phyloP scores from a whole-genome alignment of 2,888 invertebrate genomes.

The Clistopyga incitator region DNA sequence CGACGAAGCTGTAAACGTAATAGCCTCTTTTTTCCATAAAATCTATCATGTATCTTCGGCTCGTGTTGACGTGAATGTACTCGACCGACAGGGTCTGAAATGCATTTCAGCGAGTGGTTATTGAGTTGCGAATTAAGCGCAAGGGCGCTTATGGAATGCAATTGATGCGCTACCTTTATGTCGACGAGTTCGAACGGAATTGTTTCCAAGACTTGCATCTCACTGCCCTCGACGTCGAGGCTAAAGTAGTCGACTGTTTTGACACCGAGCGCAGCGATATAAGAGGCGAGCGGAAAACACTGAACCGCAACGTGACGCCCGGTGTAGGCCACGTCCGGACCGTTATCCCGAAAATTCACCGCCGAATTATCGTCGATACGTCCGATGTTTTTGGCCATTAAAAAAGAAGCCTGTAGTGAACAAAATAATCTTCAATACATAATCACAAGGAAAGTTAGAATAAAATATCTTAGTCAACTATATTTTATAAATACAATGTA shows the following conservation, averaged over 20 bases:
- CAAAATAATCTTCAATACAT: not conserved
- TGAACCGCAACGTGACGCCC: constrained; percentile 83
- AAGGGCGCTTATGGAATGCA: not conserved
- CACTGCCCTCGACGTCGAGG: constrained; percentile 86
- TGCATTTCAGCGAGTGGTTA: not conserved
- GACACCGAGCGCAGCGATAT: constrained; percentile 84
- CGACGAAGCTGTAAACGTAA: constrained; percentile 81
- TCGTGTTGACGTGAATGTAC: constrained; percentile 83
- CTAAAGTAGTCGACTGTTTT: constrained; percentile 86
- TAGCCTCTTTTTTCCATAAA: constrained; percentile 84
- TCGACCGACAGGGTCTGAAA: constrained; percentile 84
- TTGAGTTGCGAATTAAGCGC: no score
- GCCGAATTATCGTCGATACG: constrained; percentile 77
- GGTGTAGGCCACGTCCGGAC: constrained; percentile 73
- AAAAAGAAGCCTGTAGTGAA: constrained; percentile 81
- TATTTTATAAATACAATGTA: no score
- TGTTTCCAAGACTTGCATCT: constrained; percentile 85
- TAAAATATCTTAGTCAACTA: no score
- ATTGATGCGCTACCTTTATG: constrained; percentile 80
- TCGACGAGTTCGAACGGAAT: constrained; percentile 85
- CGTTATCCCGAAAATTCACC: constrained; percentile 52
- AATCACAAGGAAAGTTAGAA: no score
- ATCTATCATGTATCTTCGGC: constrained; percentile 79
- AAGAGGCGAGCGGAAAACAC: constrained; percentile 85
- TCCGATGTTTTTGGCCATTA: constrained; percentile 83